Percentiles rank a stretch among this genome's conserved stretches.
Conservation (phyloP, 1,140 invertebrate genomes). For the Mercenaria mercenaria region DNA sequence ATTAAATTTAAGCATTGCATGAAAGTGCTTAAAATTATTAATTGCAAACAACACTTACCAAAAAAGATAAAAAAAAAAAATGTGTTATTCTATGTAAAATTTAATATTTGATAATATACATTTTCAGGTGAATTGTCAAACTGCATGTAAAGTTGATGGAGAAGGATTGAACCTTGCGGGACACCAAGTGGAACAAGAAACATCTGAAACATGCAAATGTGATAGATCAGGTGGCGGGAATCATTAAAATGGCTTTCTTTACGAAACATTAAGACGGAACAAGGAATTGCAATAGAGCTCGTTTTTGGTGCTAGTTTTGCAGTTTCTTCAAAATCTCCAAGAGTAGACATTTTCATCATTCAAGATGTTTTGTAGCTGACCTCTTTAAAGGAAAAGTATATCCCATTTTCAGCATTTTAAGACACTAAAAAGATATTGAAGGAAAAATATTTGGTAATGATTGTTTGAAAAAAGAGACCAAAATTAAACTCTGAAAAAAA, state of each 20-base stretch:
- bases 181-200: background rate
- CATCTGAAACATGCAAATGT: background rate
- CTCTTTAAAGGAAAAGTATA: background rate
- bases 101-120: background rate
- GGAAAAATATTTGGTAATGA: no score
- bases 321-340: background rate
- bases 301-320: conserved; percentile 9
- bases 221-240: no score
- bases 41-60: no score
- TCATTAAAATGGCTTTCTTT: no score
- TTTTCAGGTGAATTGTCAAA: background rate
- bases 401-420: background rate
- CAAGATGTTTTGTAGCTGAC: background rate
- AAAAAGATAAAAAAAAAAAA: no score
- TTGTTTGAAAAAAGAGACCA: background rate
- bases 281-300: conserved; percentile 22
- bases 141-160: background rate
- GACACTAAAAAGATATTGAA: background rate
- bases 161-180: background rate
- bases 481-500: background rate
- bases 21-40: no score
- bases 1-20: no score
- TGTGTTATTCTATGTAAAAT: no score
- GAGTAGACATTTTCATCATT: background rate
- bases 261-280: background rate